These are phyloP conservation scores for Pseudoips prasinana DNA, from an alignment of 2,888 invertebrate species.

Conservation along the genomic window DNA sequence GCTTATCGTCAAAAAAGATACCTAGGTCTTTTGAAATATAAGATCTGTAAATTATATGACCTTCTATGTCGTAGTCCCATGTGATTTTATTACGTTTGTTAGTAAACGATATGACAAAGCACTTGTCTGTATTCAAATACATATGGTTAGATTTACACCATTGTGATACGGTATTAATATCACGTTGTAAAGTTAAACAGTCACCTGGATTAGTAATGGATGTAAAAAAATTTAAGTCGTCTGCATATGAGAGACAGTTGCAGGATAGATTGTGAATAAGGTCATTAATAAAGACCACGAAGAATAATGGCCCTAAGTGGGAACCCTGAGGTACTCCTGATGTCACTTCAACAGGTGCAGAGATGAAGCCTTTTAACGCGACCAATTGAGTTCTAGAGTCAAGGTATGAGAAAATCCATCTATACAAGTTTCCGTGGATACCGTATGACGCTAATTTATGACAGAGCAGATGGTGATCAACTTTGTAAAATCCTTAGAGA, in stretches of 20 bases:
- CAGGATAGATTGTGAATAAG: slow-evolving; percentile 1
- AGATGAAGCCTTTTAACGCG: slow-evolving; percentile 4
- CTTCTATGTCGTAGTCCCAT: not conserved
- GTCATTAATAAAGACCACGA: slow-evolving; percentile 15
- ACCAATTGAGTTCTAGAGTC: slow-evolving; percentile 9
- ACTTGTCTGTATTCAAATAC: slow-evolving; percentile 4
- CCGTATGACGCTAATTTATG: slow-evolving; percentile 7
- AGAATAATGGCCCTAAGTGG: slow-evolving; percentile 17
- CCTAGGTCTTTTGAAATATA: not conserved
- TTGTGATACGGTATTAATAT: not conserved
- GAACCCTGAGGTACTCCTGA: slow-evolving; percentile 20
- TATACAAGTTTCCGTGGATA: not conserved
- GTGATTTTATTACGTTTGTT: slow-evolving; percentile 3
- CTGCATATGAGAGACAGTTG: slow-evolving; percentile 13
- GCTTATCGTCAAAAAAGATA: not conserved
- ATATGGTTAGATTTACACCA: slow-evolving; percentile 4
- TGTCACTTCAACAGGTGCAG: slow-evolving; percentile 2
- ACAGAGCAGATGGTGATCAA: slow-evolving; percentile 4
- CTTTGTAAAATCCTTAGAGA: slow-evolving; percentile 16
- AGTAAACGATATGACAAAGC: slow-evolving; percentile 5
- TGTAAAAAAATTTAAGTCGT: slow-evolving; percentile 13
- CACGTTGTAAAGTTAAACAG: slow-evolving; percentile 2
- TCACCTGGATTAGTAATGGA: not conserved
- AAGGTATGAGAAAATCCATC: not conserved
- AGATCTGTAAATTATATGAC: not conserved